Conservation (phyloP, 2,888 invertebrate species). For the Himalopsyche japonica region DNA sequence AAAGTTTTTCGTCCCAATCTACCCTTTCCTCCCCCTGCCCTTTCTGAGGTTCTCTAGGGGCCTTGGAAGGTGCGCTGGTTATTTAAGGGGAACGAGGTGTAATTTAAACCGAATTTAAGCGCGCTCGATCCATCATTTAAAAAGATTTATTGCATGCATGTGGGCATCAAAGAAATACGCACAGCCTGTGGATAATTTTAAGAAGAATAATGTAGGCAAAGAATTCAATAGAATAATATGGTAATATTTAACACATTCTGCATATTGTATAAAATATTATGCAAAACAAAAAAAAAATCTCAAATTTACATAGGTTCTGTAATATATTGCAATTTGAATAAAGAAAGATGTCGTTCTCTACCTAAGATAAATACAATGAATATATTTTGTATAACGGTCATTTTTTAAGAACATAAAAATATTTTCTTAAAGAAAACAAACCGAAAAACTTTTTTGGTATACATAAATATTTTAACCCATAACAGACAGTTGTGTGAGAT, state of each 20-base stretch:
- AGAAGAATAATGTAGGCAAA: not conserved
- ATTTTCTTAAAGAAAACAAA: too few relatives aligned
- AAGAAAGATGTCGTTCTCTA: too few relatives aligned
- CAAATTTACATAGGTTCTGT: too few relatives aligned
- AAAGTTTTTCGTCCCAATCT: conserved; percentile 1
- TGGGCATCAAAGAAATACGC: not conserved
- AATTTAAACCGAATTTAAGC: not conserved
- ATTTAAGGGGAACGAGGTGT: not conserved
- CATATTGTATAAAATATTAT: not conserved
- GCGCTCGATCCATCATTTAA: not conserved
- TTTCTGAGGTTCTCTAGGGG: not conserved
- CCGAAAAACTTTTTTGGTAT: too few relatives aligned
- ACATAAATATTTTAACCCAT: too few relatives aligned
- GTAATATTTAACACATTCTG: not conserved
- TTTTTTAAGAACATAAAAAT: too few relatives aligned
- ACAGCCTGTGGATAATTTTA: not conserved
- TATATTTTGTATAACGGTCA: too few relatives aligned
- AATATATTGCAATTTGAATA: too few relatives aligned
- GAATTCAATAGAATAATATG: not conserved
- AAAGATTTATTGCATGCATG: not conserved
- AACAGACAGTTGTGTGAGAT: too few relatives aligned
- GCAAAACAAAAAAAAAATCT: too few relatives aligned
- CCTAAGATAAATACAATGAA: too few relatives aligned
- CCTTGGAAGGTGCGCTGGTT: not conserved
- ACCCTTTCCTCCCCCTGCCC: not conserved